Percentiles rank a stretch among this genome's conserved stretches.
phyloP scores from a whole-genome alignment of 2,888 invertebrate genomes.

The Tenthredo scrophulariae region DNA sequence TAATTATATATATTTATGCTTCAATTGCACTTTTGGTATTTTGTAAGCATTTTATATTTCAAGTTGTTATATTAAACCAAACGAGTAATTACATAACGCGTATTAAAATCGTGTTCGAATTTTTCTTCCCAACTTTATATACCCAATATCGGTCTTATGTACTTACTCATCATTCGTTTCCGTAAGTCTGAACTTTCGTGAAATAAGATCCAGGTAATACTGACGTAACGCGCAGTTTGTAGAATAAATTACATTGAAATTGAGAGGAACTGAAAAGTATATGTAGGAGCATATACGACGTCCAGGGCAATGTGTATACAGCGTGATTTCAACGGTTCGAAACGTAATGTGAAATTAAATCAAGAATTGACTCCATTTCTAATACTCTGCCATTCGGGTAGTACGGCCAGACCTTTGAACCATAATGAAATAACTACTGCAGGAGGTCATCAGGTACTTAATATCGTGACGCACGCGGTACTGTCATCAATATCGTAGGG shows the following conservation, averaged over 20 bases:
- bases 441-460: slow-evolving; percentile 16
- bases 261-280: background rate
- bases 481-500: background rate
- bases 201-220: background rate
- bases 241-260: background rate
- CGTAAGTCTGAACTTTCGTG: background rate
- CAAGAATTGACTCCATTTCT: slow-evolving; percentile 65
- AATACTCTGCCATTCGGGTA: slow-evolving; percentile 38
- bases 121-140: background rate
- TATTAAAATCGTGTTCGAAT: background rate
- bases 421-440: slow-evolving; percentile 58
- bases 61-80: background rate
- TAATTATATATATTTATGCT: background rate
- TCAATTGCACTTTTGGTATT: background rate
- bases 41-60: background rate
- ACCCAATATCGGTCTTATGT: background rate
- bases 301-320: background rate
- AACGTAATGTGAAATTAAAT: slow-evolving; percentile 67
- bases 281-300: background rate
- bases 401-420: slow-evolving; percentile 55
- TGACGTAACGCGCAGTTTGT: background rate
- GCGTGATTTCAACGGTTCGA: slow-evolving; percentile 57
- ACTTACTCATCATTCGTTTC: background rate
- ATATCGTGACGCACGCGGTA: background rate
- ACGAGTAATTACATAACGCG: background rate